Conservation (phyloP, 2,888 invertebrate species). For the Chloromyia formosa region DNA sequence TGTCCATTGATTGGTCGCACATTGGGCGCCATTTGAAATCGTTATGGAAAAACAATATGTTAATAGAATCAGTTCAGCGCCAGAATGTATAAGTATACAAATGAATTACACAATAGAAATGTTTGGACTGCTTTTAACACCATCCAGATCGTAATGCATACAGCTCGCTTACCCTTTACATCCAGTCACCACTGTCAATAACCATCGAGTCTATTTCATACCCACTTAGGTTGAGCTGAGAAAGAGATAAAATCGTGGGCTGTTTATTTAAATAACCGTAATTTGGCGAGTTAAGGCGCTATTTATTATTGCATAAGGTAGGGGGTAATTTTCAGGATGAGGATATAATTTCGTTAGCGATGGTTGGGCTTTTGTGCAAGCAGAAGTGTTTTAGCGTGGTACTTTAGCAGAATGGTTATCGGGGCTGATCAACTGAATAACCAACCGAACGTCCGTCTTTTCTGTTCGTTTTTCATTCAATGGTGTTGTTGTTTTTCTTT, state of each 20-base stretch:
- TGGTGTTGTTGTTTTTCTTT: slow-evolving; percentile 34
- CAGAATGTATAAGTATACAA: no score
- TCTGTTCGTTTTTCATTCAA: no score
- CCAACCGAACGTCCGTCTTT: neutral
- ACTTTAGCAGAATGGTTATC: slow-evolving; percentile 43
- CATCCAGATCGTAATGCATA: no score
- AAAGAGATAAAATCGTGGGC: slow-evolving; percentile 60
- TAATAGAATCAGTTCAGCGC: no score
- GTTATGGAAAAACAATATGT: no score
- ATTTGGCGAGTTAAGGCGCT: slow-evolving; percentile 56
- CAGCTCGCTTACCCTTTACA: no score
- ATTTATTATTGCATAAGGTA: slow-evolving; percentile 56
- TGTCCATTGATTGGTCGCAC: no score
- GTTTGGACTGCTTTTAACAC: no score
- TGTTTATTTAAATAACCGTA: slow-evolving; percentile 64
- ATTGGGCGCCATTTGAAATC: no score
- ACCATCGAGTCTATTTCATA: slow-evolving; percentile 16
- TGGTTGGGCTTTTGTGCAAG: slow-evolving; percentile 35
- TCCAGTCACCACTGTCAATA: neutral
- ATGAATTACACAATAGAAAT: no score
- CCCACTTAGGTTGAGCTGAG: slow-evolving; percentile 30
- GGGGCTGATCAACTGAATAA: slow-evolving; percentile 4
- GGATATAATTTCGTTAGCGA: slow-evolving; percentile 47
- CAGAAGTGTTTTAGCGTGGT: slow-evolving; percentile 48
- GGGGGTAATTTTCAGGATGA: slow-evolving; percentile 46